Evolutionary conservation across 53 echinoderm and acorn worm genomes (phyloP), one percentile per base, ranked within the genome.

Genomic region (Pentamera pediparva): DNA sequence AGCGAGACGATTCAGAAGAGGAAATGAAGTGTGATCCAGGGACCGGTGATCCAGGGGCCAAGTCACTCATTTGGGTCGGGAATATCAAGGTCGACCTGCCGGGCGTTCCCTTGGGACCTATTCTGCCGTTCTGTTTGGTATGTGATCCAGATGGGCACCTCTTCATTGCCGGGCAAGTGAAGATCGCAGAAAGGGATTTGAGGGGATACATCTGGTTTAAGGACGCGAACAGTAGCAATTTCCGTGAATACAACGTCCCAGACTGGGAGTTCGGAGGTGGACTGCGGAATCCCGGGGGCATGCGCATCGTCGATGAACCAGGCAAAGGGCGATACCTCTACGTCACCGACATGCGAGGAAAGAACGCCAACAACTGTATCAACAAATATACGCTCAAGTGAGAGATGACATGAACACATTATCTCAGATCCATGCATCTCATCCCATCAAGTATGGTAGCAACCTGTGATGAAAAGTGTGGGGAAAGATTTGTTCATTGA

Each of bases 261-360:
- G 67, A 67, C 67, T 67, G 67, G 67, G 5, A 3, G 41, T 67
- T 67, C 30, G 67, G 67, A 15, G 47, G 30, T 13, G 67, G 67
- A 41, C 20, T 67, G 38, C 67, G 67, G 4, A 67, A 67, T 47
- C 67, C 67, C 1, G 67, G 67, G 40, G 67, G 67, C 4, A 41
- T 67, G 67, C 43, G 43, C 4, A 67, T 67, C 29, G 67, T 67
- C 9, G 39, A 21, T 2, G 30, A 29, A 39, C 13, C 11, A 43
- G 31, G 9, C 43, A 28, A 28, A 8, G 29, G 30, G 25, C 22
- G 25, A 3, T 67, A 25, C 31, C 67, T 67, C 17, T 67, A 41
- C 39, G 38, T 67, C 13, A 45, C 67, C 18, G 67, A 67, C 41
- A 67, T 67, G 67, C 24, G 67, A 37, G 67, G 67, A 43, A 67